Evolutionary conservation across 2,797 vertebrate genomes (phyloP).

Genomic region (Odontamblyopus lacepedii): DNA sequence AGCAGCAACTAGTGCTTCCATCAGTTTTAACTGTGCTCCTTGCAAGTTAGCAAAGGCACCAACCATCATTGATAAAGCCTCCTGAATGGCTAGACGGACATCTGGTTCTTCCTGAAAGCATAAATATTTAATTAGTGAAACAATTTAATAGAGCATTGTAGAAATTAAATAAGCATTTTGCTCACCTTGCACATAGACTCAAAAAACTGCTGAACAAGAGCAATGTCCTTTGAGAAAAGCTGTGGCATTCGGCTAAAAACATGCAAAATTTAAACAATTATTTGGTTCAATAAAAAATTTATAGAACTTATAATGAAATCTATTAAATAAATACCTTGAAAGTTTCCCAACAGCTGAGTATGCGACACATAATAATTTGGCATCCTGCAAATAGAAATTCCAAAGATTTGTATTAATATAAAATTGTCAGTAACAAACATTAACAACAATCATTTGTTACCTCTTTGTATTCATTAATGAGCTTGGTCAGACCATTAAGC

Average conservation of each 20-base stretch:
- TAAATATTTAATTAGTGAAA: constrained; percentile 2
- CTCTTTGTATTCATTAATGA: constrained; percentile 99
- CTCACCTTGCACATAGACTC: constrained; percentile 97
- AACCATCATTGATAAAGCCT: constrained; percentile 98
- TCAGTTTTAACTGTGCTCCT: constrained; percentile 95
- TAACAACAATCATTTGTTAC: constrained; percentile 68
- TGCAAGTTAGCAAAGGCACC: constrained; percentile 93
- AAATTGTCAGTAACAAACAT: background rate
- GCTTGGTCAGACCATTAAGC: constrained; percentile 96
- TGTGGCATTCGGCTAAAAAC: constrained; percentile 93
- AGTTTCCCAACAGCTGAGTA: constrained; percentile 98
- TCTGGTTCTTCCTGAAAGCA: constrained; percentile 88
- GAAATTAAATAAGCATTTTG: background rate
- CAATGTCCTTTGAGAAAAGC: constrained; percentile 97
- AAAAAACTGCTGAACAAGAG: constrained; percentile 97
- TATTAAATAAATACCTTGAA: constrained; percentile 81
- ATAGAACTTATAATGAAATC: background rate
- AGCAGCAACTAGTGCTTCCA: constrained; percentile 97
- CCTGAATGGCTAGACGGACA: constrained; percentile 95
- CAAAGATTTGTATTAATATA: background rate
- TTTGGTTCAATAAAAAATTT: background rate
- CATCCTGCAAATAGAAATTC: constrained; percentile 81
- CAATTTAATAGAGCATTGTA: background rate
- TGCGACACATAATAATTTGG: constrained; percentile 91
- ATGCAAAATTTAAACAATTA: constrained; percentile 1